A percentile compares a stretch with the other conserved stretches of the same genome.
Evolutionary conservation across 2,113 vertebrate species (phyloP).

Genomic region (Psettodes erumei): DNA sequence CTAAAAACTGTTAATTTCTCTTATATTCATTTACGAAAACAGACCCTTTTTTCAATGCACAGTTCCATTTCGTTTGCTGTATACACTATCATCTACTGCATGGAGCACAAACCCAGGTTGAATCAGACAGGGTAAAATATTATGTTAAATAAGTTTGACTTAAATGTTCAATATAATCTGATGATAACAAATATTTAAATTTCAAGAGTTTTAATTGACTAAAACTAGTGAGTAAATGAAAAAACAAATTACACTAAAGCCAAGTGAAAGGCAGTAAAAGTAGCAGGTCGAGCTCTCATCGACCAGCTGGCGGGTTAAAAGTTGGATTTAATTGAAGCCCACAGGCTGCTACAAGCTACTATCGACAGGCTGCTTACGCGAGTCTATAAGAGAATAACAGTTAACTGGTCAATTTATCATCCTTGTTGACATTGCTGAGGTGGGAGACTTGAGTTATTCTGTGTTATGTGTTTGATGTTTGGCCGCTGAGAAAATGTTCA

Average conservation of each 20-base stretch:
- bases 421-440: background rate
- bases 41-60: too few species aligned
- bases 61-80: too few species aligned
- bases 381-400: conserved; percentile 23
- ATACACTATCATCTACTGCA: too few species aligned
- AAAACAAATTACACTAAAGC: background rate
- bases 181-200: too few species aligned
- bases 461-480: background rate
- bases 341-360: conserved; percentile 61
- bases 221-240: too few species aligned
- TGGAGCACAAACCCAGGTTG: too few species aligned
- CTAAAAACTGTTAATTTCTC: too few species aligned
- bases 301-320: conserved; percentile 66
- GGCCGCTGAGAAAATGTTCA: conserved; percentile 1
- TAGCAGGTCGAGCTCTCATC: conserved; percentile 56
- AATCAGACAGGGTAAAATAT: too few species aligned
- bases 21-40: too few species aligned
- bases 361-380: conserved; percentile 58
- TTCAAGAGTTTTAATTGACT: too few species aligned
- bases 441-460: background rate
- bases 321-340: conserved; percentile 68
- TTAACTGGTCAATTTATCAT: conserved; percentile 18
- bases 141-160: too few species aligned
- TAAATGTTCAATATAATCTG: too few species aligned
- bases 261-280: conserved; percentile 44